Evolutionary conservation across 1,140 invertebrate genomes (phyloP), one percentile per base, ranked within the genome.

Genomic region (Megalonaias nervosa): DNA sequence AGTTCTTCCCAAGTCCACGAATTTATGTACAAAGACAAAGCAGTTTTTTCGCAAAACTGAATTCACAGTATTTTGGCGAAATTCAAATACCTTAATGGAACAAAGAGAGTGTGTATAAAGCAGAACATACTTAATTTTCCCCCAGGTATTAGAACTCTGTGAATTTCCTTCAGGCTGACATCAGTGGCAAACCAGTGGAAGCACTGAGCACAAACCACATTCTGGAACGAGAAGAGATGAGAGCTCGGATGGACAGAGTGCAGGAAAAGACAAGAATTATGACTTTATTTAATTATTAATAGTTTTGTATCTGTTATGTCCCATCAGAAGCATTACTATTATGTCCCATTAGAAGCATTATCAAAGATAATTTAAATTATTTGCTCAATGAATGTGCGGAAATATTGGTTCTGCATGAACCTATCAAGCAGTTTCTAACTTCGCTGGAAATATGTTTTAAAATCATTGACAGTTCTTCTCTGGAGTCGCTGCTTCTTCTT

Each of bases 131-230:
- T 74, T 15, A 83, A 57, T 66, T 74, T 78, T 60, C 81, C 81
- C n/a, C 68, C 61, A 38, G 72, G 79, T 3, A 76, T 67, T 48
- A 83, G 57, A 61, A 83, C 79, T 74, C 81, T 67, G 17, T 65
- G 31, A n/a, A 83, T 83, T 57, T 78, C 74, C 56, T 69, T 19
- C 2, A 83, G 31, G n/a, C 38, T 56, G 26, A 75, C 74, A 26
- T 67, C 65, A 19, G 66, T 66, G 38, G 79, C 61, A 73, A 83
- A 83, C 79, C 79, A 83, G 61, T 83, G 81, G 58, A 83, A 83
- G 59, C 79, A 80, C 64, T 83, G 81, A n/a, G 79, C 81, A 71
- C 79, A 81, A 1, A 81, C 67, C 16, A 83, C 56, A 26, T 67
- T 74, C 67, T 78, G 66, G 1, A 80, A 61, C 31, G 57, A 17